Evolutionary conservation across 2,888 invertebrate species (phyloP).

Genomic region (Temnothorax ravouxi): DNA sequence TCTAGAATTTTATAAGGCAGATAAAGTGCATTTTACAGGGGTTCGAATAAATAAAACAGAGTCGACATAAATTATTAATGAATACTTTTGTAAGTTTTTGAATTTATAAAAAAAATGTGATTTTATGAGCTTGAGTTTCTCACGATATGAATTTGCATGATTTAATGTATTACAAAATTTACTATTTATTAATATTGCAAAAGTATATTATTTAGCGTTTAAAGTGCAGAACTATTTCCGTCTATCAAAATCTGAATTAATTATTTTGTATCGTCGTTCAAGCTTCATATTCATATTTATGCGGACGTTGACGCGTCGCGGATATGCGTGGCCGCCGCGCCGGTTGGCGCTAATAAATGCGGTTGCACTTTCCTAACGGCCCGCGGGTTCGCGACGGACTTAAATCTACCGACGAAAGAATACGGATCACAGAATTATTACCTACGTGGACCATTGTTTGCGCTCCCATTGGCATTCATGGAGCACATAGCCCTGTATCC

Average conservation of each 20-base stretch:
- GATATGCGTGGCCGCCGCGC: slow-evolving; percentile 20
- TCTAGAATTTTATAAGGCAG: not conserved
- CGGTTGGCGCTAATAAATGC: slow-evolving; percentile 50
- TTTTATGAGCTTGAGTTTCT: not conserved
- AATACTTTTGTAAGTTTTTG: not conserved
- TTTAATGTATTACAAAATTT: not conserved
- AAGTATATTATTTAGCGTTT: slow-evolving; percentile 1
- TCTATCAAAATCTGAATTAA: not conserved
- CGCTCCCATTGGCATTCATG: slow-evolving; percentile 82
- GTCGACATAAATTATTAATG: not conserved
- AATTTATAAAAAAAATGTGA: not conserved
- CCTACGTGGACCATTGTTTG: slow-evolving; percentile 79
- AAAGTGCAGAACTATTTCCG: not conserved
- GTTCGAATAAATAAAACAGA: not conserved
- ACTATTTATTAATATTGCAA: not conserved
- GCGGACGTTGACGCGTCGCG: slow-evolving; percentile 50
- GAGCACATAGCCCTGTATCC: slow-evolving; percentile 79
- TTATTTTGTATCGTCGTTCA: slow-evolving; percentile 24
- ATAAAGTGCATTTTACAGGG: not conserved
- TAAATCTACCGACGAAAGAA: slow-evolving; percentile 72
- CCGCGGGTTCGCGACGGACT: slow-evolving; percentile 60
- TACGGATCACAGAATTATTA: slow-evolving; percentile 74
- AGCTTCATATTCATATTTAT: slow-evolving; percentile 32
- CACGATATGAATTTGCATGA: not conserved
- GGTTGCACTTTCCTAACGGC: slow-evolving; percentile 54